Evolutionary conservation across 2,888 invertebrate genomes (phyloP), one percentile per base, ranked within the genome.

Genomic region (Nymphalis c-album): DNA sequence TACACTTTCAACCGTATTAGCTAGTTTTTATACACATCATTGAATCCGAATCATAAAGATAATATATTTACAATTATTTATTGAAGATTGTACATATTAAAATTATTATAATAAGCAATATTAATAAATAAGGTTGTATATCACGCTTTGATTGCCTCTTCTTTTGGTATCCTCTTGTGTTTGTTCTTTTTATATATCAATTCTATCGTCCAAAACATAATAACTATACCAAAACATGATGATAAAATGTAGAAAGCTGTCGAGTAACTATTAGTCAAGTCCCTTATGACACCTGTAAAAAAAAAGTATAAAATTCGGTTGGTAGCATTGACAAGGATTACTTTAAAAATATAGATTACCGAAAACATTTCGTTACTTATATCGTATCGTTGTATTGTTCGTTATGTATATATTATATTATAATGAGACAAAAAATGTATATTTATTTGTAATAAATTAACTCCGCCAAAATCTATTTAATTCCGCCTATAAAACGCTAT

Each of bases 211-310:
- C 90, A 90, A 72, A 87, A 84, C 50, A 88, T 71, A 0, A 78
- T 68, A 1, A 85, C 77, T 16, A 85, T 82, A 0, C 82, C 85
- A 18, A 80, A 84, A 51, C 77, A 80, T 1, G 85, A 86, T 35
- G 94, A 89, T 16, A 94, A 79, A 8, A 94, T 80, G 74, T 94
- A 93, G 74, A 94, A 94, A 8, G 93, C 94, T 62, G 94, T 87
- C 0, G 87, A 81, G 74, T 94, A 94, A 77, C 94, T 94, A 53
- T 92, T 83, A 0, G 94, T 94, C 70, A 90, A 78, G 65, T 93
- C 92, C 76, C 94, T 92, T n/a, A 95, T 86, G 40, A 92, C 85
- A 71, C 94, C 95, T 95, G 81, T 7, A 75, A 73, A 60, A 40
- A 40, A 40, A 4, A 10, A 35, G 13, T 40, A 10, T 13, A 13